A percentile compares a stretch with the other conserved stretches of the same genome.
These are phyloP conservation scores for Xenus cinereus DNA, from an alignment of 2,113 vertebrate species.

Conservation along the genomic window DNA sequence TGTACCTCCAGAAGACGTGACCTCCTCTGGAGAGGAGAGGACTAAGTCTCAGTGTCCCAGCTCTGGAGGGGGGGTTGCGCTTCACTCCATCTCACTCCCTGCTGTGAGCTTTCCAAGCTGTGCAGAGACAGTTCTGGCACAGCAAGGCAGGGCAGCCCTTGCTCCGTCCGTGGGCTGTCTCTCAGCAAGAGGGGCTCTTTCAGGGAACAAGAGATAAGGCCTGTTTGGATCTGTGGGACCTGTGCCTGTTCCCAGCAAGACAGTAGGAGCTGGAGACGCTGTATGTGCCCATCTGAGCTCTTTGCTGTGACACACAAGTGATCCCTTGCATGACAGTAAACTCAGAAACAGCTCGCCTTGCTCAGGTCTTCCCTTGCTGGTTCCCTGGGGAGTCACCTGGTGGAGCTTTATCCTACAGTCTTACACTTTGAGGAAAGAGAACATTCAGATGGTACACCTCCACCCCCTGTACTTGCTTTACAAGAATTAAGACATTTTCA, in stretches of 20 bases:
- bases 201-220: background rate
- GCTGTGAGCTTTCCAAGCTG: background rate
- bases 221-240: background rate
- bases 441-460: background rate
- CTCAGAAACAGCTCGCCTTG: background rate
- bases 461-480: background rate
- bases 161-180: background rate
- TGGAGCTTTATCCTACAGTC: background rate
- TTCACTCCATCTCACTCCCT: background rate
- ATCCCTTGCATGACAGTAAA: background rate
- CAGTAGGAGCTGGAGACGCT: background rate
- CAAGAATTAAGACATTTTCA: background rate
- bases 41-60: background rate
- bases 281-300: background rate
- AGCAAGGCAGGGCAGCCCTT: background rate
- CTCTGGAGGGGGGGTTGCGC: background rate
- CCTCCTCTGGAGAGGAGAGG: background rate
- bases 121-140: background rate
- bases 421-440: background rate
- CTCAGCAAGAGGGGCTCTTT: background rate
- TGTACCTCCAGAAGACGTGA: background rate
- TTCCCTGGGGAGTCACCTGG: background rate
- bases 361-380: background rate
- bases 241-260: background rate
- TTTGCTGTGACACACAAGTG: background rate